Evolutionary conservation across 2,113 vertebrate species (phyloP), one percentile per base, ranked within the genome.

Genomic region (Cephalopterus ornatus): DNA sequence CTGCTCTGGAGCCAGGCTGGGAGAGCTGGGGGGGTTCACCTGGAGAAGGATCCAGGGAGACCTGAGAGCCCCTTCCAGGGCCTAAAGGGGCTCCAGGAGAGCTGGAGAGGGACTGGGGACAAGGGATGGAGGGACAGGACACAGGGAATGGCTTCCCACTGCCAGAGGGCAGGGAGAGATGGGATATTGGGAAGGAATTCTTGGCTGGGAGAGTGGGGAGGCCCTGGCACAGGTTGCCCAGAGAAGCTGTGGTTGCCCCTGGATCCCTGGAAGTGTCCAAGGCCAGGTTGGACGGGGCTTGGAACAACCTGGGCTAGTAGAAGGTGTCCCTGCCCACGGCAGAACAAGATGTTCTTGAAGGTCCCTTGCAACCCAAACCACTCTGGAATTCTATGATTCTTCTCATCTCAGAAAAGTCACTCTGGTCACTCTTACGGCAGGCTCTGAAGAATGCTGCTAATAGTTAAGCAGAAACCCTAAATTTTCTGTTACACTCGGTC

Each of bases 171-270:
- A 32, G 74, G 42, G 12, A 1, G 2, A 1, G 44, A 2, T 20
- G 85, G 62, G 74, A 63, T 5, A 1, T 2, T 24, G 47, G 47
- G 47, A 2, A 41, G 28, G 55, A 30, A 87, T 39, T 28, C 0
- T 0, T 58, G 1, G 1, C 62, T 58, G 32, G 0, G 2, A 67
- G 42, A 32, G 21, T 2, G 24, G 6, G 0, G 1, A 35, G 35
- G 15, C 20, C 39, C 20, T 68, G 63, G 52, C 16, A 39, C 28
- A 22, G 53, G 6, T 2, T 58, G 12, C 24, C 32, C 73, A 77
- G 46, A 62, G 33, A 0, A 24, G 74, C 74, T 78, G 85, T 0
- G 85, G 55, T n/a, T 62, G 65, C 28, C 28, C 47, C 47, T 76
- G 62, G 37, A 63, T 41, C 39, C 47, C 65, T 71, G 56, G 74